Base-by-base conservation (phyloP, 1,140 invertebrate genomes). In the Aphelenchoides fujianensis region DNA sequence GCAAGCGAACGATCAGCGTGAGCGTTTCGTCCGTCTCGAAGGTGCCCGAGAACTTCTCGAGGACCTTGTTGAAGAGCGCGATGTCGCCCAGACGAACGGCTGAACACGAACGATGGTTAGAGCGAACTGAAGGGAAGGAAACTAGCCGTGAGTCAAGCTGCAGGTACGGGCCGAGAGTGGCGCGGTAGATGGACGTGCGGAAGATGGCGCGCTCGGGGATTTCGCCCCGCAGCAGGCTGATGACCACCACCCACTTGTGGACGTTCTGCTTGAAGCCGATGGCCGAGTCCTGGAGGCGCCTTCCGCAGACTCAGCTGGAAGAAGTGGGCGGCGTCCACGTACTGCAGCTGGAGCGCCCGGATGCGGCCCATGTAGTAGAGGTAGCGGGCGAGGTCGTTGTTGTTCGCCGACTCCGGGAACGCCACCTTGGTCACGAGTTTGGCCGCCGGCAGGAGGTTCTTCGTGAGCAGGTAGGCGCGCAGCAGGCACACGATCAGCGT, bases 181-280 rank as follows among this genome's bases (percentile, higher is more conserved):
- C 90, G 36, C 92, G 89, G 70, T 97, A 86, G 3, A 91, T 90
- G 0, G 92, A 90, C 85, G 96, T 91, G 36, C 95, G 89, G 78
- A 90, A 89, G 12, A 88, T 80, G 27, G 85, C 74, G 62, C 89
- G 88, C 79, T 98, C 95, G 1, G 97, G 96, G 74, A 98, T 98
- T 84, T 98, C 95, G 71, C 97, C 96, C 54, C 98, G 86, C 0
- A 99, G 86, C 30, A 99, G 86, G 85, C 98, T 94, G 0, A 99
- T 95, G 12, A 95, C 92, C 37, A 98, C 93, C 0, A 93, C 91
- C 70, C 98, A 86, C 83, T 97, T 98, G 82, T 98, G 94, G 0
- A 95, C 94, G 16, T 93, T 97, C 86, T 99, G 97, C 72, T 95
- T 91, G 84, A 99, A 99, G n/a, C 97, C 97, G 72, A 98, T 90